Base-by-base conservation (phyloP, 2,888 invertebrate species). In the Nomada fucata region DNA sequence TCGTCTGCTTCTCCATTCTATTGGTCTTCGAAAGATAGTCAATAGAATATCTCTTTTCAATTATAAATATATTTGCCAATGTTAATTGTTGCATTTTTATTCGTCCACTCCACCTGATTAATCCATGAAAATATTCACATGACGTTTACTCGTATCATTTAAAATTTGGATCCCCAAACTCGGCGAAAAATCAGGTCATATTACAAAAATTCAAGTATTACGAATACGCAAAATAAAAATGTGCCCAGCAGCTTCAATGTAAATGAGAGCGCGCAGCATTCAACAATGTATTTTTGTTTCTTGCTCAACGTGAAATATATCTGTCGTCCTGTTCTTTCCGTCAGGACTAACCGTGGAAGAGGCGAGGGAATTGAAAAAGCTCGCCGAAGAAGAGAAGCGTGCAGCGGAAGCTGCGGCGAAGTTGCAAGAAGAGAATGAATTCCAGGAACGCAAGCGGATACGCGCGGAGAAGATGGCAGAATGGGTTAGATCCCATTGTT, bases 351-450 rank as follows among this genome's bases (percentile, higher is more conserved):
- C 88, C 55, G 76, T 82, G 26, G 91, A 89, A 42, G 92, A 92
- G 72, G 86, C 88, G 26, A 88, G 84, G 76, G 84, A 87, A 44
- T 72, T 70, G 47, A 79, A 83, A 57, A 83, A 83, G 59, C 88
- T 81, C 57, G 72, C 68, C 36, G 88, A 89, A 63, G 86, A 79
- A 64, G 88, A 91, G 84, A 82, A 93, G 76, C 92, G 91, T 78
- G 93, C 93, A 79, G 89, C 90, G 29, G 91, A 92, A 80, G 75
- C 91, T 18, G 92, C 92, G 79, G 85, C 90, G 77, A 91, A 93
- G 82, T 87, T 91, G 76, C 73, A 83, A 26, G 87, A 86, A 74
- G 89, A 93, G 10, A 88, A 88, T 71, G 92, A 92, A 72, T 90
- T 92, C 15, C 90, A 92, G 72, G 86, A 91, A 79, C 88, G 85